Base-by-base conservation (phyloP, 2,113 vertebrate species). In the Perccottus glenii region DNA sequence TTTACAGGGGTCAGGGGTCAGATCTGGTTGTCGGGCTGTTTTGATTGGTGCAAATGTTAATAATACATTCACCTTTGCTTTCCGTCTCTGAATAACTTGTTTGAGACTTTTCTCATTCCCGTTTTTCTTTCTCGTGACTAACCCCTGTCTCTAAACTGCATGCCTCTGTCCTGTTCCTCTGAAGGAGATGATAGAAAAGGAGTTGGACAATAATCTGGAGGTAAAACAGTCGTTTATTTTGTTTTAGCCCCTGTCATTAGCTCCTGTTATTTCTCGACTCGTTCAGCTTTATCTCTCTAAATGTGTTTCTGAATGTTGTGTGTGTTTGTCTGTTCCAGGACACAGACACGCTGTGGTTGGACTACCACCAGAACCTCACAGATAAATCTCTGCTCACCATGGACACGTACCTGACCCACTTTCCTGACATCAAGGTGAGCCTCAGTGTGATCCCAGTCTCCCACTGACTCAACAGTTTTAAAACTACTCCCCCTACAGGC, bases 381-480 rank as follows among this genome's bases (percentile, higher is more conserved):
- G 98, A 99, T 84, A 93, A 95, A 80, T 94, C 95, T 0, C 65
- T 98, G 67, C 81, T 92, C 48, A 88, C 92, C 33, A 90, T 99
- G 94, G 98, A 99, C 83, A 93, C 94, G 0, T 99, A 98, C 88
- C 93, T 99, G 75, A 87, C 93, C 69, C 96, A 98, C 78, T 98
- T 99, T 69, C 95, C 98, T 5, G 98, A 99, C 35, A 96, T 99
- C 61, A 99, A 96, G 93, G 97, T 99, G 7, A 32, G 77, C 10
- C n/a, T n/a, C n/a, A n/a, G n/a, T n/a, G n/a, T n/a, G n/a, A n/a
- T n/a, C n/a, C n/a, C n/a, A n/a, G n/a, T n/a, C n/a, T n/a, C n/a
- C n/a, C n/a, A n/a, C 10, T 12, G 9, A 12, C 44, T 5, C 44
- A 38, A 38, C 36, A 12, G 9, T 11, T 45, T 45, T n/a, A n/a